Evolutionary conservation across 2,888 invertebrate species (phyloP), one percentile per base, ranked within the genome.

Genomic region (Pyrrhia umbra): DNA sequence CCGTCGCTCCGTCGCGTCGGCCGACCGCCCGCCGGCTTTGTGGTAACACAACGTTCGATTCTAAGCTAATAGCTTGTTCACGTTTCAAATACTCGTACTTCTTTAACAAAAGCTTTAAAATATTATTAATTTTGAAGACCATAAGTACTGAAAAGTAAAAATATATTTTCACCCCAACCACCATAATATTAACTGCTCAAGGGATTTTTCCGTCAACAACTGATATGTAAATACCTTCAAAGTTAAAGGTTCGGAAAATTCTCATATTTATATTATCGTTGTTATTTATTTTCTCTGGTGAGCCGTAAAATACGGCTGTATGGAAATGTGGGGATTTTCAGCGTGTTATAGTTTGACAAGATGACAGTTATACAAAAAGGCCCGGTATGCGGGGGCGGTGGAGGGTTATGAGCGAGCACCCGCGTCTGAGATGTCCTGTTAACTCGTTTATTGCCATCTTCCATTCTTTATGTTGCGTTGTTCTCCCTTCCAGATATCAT

Each of bases 281-380:
- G 90, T 92, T 93, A 93, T 94, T 94, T 94, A 94, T 94, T 94
- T 94, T 92, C 91, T 91, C 90, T 87, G 85, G 88, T 88, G 92
- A 90, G 88, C 90, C 90, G 89, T 92, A 91, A 94, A 93, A 92
- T 94, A 92, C 93, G 88, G 88, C 85, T 85, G 89, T 90, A 94
- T 93, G 93, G 94, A 92, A 94, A 94, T 94, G 83, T 80, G 86
- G 88, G 94, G 94, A 92, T 94, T 94, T 92, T 82, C 83, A 84
- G 79, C 85, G 90, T 88, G 85, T 86, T 88, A 88, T 89, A 90
- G 89, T 93, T 92, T 94, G 94, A 95, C 94, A 93, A 90, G 90
- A 87, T 94, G 94, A 94, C 94, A 94, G 94, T 91, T 93, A 93
- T 92, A 89, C 86, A 85, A 86, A 82, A 74, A 73, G 80, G 81